phyloP scores from a whole-genome alignment of 2,113 vertebrate species.

The Sigmodon hispidus region DNA sequence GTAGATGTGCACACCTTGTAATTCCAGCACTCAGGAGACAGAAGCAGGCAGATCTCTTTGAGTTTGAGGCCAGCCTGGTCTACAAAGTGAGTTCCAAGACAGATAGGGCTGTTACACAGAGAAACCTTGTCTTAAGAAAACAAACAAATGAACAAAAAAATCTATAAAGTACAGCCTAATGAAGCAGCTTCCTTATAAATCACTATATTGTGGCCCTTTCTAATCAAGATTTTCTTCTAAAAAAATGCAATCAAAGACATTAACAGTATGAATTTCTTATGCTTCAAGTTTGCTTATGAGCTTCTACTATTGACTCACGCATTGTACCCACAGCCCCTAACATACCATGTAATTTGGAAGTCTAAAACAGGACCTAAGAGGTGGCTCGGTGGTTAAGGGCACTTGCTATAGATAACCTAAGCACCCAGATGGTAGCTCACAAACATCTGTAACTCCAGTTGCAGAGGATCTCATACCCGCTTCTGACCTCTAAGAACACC shows the following conservation, averaged over 20 bases:
- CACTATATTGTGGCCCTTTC: neutral
- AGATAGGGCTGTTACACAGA: neutral
- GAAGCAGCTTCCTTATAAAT: slow-evolving; percentile 16
- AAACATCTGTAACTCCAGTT: neutral
- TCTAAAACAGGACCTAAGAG: neutral
- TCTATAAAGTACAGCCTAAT: neutral
- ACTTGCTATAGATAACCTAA: neutral
- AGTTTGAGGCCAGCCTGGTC: neutral
- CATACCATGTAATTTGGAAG: neutral
- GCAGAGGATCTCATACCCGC: neutral
- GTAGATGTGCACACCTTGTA: neutral
- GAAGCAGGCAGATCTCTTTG: neutral
- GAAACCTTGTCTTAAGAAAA: neutral
- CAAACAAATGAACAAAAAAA: neutral
- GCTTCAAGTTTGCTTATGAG: neutral
- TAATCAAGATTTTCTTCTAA: neutral
- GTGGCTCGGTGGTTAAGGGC: neutral
- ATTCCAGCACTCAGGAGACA: neutral
- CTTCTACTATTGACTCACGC: neutral
- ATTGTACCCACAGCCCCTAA: neutral
- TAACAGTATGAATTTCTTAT: neutral
- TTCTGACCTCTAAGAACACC: neutral
- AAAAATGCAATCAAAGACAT: neutral
- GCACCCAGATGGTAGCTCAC: neutral
- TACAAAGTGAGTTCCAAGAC: neutral